phyloP scores from a whole-genome alignment of 1,140 invertebrate genomes.

The Panagrolaimus sp. region DNA sequence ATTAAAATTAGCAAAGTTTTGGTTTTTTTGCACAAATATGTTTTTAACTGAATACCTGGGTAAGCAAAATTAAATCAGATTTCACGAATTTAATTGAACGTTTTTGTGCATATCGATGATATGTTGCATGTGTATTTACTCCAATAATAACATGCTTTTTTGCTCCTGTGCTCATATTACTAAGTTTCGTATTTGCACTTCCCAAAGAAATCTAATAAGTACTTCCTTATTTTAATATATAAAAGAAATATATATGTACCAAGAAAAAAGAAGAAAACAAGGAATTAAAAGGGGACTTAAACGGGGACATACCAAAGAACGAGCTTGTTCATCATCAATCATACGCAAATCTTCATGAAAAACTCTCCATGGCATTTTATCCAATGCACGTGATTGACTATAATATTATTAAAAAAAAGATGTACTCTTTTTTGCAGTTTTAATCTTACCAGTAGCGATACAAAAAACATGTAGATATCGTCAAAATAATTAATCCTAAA shows the following conservation, averaged over 20 bases:
- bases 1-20: conserved; percentile 6
- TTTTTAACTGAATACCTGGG: conserved; percentile 26
- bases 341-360: conserved; percentile 55
- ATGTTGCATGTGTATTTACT: conserved; percentile 56
- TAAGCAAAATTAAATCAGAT: conserved; percentile 50
- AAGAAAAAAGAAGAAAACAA: too few species aligned
- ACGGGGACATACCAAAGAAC: conserved; percentile 43
- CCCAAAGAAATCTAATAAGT: conserved; percentile 53
- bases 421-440: not conserved
- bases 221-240: not conserved
- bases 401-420: conserved; percentile 20
- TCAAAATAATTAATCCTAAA: conserved; percentile 42
- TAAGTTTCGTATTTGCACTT: conserved; percentile 54
- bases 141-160: conserved; percentile 56
- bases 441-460: conserved; percentile 47
- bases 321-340: conserved; percentile 55
- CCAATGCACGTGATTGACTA: conserved; percentile 49
- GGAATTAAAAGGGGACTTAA: not conserved
- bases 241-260: too few species aligned
- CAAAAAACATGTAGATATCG: conserved; percentile 35
- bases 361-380: conserved; percentile 58
- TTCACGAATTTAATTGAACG: conserved; percentile 51
- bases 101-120: conserved; percentile 50
- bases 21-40: not conserved
- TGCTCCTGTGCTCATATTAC: conserved; percentile 46